Base-by-base conservation (phyloP, 2,888 invertebrate genomes). In the Melanchra persicariae region DNA sequence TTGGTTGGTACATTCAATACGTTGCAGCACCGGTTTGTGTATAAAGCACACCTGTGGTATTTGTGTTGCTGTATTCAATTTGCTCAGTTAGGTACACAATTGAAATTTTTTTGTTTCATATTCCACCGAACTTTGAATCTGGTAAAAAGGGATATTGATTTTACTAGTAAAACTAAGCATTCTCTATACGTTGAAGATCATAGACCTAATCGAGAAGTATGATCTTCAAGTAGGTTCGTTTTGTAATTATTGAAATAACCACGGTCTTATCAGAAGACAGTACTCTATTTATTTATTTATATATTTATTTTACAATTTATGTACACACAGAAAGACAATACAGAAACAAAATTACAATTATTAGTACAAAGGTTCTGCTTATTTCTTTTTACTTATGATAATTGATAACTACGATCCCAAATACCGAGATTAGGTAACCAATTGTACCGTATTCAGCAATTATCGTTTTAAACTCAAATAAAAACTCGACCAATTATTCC, bases 1-100 rank as follows among this genome's bases (percentile, higher is more conserved):
- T 52, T 60, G 43, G 43, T 37, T 51, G 4, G 9, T 60, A 19
- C 34, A 26, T 59, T 51, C 12, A 60, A 43, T 71, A n/a, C 8
- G 34, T 6, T 30, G 22, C 37, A 19, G 15, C 17, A 45, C 49
- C 49, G 49, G 34, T 59, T 34, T 52, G 12, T 49, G 40, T 26
- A 9, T 51, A 17, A 9, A 45, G 7, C 7, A 22, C 30, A 51
- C 15, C 34, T 59, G 49, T 15, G 19, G 24, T 1, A 6, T 45
- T 43, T 26, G 6, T 9, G 10, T 26, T 37, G 8, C 37, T 34
- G 17, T 43, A 22, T 72, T 54, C 1, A 47, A 40, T 54, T 71
- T 61, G 8, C 3, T 30, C 15, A 19, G 17, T 6, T 52, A 17
- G n/a, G 24, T 5, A 40, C 15, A 7, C 15, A 54, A 22, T 37